These are phyloP conservation scores for Pachyseris speciosa DNA, from an alignment of 64 coral and sea anemone genomes.

Conservation along the genomic window DNA sequence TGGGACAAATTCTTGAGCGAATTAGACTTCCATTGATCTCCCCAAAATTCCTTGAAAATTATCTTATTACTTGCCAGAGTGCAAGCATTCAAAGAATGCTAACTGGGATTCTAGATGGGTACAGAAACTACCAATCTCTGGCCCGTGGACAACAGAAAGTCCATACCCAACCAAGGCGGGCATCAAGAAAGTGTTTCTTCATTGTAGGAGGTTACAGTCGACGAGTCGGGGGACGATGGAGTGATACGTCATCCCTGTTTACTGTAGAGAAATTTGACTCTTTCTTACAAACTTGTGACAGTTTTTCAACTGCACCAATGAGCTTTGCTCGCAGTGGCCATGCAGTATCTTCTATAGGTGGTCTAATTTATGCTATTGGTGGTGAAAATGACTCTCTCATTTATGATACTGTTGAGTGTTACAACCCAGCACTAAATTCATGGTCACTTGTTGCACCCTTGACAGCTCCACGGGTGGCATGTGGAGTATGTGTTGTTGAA, in stretches of 20 bases:
- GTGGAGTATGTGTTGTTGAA: conserved; percentile 92
- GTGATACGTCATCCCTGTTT: conserved; percentile 81
- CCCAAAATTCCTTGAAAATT: conserved; percentile 77
- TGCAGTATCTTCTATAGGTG: conserved; percentile 71
- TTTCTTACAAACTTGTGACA: conserved; percentile 82
- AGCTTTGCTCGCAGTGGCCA: conserved; percentile 80
- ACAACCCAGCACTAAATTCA: conserved; percentile 76
- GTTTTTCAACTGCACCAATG: conserved; percentile 71
- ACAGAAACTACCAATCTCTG: conserved; percentile 79
- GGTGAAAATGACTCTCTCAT: conserved; percentile 97
- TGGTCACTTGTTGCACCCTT: conserved; percentile 80
- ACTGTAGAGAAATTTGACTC: conserved; percentile 95
- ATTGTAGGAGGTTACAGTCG: conserved; percentile 89
- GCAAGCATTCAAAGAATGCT: conserved; percentile 87
- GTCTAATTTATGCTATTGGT: conserved; percentile 90
- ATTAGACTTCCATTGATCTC: conserved; percentile 86
- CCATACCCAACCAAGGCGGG: conserved; percentile 68
- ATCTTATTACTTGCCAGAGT: conserved; percentile 73
- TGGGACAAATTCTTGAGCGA: conserved; percentile 77
- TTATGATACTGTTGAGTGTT: conserved; percentile 93
- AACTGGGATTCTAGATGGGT: conserved; percentile 66
- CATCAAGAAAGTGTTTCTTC: conserved; percentile 90
- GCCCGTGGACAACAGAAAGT: conserved; percentile 35
- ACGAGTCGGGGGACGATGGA: conserved; percentile 77
- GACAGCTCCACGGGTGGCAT: conserved; percentile 73